Percentiles rank a stretch among this genome's conserved stretches.
These are phyloP conservation scores for Charadrius vociferus DNA, from an alignment of 2,113 vertebrate genomes.

Conservation along the genomic window DNA sequence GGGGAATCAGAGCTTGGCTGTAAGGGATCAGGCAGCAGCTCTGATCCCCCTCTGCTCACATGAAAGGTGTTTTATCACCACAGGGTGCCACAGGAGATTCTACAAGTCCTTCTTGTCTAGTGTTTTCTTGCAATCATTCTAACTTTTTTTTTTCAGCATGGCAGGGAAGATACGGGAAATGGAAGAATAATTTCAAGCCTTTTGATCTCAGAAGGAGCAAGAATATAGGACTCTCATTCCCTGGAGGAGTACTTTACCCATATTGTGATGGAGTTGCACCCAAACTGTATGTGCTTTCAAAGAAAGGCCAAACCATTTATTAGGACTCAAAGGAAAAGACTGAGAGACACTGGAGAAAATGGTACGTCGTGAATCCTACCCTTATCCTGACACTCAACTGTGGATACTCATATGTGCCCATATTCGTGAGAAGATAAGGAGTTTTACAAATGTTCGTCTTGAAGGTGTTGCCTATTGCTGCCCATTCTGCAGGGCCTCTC, in stretches of 20 bases:
- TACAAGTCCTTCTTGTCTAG: not conserved
- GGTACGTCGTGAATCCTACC: rapidly evolving
- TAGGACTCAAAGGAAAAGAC: not conserved
- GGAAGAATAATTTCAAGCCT: not conserved
- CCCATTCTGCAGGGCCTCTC: not conserved
- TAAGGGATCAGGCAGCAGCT: not conserved
- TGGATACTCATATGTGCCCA: not conserved
- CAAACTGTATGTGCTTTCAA: not conserved
- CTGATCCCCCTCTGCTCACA: not conserved
- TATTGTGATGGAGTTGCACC: not conserved
- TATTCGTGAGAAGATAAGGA: not conserved
- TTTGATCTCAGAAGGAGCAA: not conserved
- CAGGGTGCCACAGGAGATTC: not conserved
- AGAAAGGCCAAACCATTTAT: not conserved
- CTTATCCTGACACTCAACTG: not conserved
- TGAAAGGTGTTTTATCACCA: not conserved
- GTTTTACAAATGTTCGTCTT: not conserved
- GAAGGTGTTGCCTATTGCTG: not conserved
- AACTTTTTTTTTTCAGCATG: not conserved
- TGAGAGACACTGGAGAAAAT: not conserved
- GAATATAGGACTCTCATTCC: not conserved
- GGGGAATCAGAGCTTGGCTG: not conserved
- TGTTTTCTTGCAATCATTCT: not conserved
- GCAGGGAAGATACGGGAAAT: not conserved
- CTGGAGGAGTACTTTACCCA: not conserved